Evolutionary conservation across 2,113 vertebrate species (phyloP).

Genomic region (Butorides virescens): DNA sequence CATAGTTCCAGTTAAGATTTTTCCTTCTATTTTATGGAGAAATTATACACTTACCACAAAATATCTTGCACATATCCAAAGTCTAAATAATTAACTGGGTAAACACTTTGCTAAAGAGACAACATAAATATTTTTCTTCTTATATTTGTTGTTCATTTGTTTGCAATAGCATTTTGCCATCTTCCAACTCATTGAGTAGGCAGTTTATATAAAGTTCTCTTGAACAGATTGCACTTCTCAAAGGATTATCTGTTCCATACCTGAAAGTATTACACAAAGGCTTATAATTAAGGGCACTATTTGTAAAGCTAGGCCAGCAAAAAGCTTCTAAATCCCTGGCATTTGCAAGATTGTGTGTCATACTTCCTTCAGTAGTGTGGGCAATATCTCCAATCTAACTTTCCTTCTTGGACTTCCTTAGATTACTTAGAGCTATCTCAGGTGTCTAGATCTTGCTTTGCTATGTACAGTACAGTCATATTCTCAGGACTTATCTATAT

Average conservation of each 20-base stretch:
- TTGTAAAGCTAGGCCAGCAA: neutral
- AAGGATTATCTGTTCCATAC: neutral
- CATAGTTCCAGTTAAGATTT: neutral
- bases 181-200: neutral
- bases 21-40: neutral
- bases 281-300: neutral
- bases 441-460: neutral
- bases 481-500: neutral
- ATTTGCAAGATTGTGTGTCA: neutral
- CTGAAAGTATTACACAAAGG: conserved; percentile 6
- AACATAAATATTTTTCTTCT: neutral
- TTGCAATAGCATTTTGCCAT: neutral
- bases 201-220: neutral
- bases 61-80: neutral
- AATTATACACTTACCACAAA: neutral
- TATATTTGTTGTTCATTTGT: neutral
- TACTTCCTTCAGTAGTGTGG: neutral
- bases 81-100: neutral
- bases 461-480: neutral
- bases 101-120: neutral
- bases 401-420: neutral
- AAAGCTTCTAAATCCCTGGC: neutral
- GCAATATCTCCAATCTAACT: neutral
- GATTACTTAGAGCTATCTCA: neutral
- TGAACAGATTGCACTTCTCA: neutral